Percentiles rank a stretch among this genome's conserved stretches.
phyloP scores from a whole-genome alignment of 2,888 invertebrate genomes.

The Calameuta idolon region DNA sequence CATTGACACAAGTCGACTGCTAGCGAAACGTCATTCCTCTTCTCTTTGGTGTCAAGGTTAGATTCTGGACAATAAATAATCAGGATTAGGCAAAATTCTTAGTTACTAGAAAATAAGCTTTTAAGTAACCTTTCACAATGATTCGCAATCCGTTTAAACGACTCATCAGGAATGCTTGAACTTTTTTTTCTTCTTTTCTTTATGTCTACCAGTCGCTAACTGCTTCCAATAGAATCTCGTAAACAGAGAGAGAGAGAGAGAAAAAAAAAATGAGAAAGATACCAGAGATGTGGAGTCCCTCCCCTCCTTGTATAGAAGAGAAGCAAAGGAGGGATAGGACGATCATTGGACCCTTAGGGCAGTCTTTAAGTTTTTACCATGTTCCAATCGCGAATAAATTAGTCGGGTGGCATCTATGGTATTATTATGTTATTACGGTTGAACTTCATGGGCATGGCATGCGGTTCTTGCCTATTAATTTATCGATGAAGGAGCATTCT shows the following conservation, averaged over 20 bases:
- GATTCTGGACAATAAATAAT: neutral
- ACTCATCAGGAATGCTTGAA: neutral
- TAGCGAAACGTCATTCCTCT: neutral
- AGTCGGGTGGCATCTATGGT: slow-evolving; percentile 32
- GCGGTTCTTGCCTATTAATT: slow-evolving; percentile 39
- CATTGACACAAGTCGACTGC: neutral
- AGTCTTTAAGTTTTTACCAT: slow-evolving; percentile 27
- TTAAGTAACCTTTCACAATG: neutral
- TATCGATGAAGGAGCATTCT: slow-evolving; percentile 36
- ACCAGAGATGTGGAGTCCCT: neutral
- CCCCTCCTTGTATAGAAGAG: neutral
- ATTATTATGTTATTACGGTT: slow-evolving; percentile 42
- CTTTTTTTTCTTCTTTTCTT: neutral
- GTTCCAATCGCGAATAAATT: slow-evolving; percentile 37
- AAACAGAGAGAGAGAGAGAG: neutral
- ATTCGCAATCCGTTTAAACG: neutral
- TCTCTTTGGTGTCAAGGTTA: neutral
- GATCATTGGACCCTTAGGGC: slow-evolving; percentile 22
- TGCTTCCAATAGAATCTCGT: neutral
- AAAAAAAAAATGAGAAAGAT: neutral
- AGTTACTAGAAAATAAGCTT: neutral
- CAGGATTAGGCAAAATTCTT: neutral
- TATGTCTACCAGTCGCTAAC: neutral
- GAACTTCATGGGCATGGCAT: slow-evolving; percentile 20
- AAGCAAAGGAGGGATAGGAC: neutral